A percentile compares a stretch with the other conserved stretches of the same genome.
These are phyloP conservation scores for Rhogogaster chlorosoma DNA, from an alignment of 2,888 invertebrate species.

Conservation along the genomic window DNA sequence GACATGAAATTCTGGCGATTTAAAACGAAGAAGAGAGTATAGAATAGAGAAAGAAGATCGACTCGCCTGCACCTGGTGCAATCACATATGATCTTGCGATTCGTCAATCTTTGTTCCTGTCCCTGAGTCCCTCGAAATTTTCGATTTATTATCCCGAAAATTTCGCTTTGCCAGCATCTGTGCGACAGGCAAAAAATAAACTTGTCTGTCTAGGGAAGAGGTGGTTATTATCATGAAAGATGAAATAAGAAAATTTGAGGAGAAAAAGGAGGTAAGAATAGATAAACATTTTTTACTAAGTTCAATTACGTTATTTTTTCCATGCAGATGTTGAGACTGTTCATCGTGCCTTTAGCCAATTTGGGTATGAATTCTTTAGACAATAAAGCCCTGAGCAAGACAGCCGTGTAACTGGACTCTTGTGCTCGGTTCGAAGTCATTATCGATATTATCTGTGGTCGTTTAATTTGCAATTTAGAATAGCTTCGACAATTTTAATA, in stretches of 20 bases:
- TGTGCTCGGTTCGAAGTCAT: constrained; percentile 59
- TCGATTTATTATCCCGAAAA: constrained; percentile 56
- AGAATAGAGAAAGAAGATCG: neutral
- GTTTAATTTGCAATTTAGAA: constrained; percentile 56
- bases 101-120: constrained; percentile 32
- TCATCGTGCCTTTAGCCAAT: constrained; percentile 55
- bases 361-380: constrained; percentile 57
- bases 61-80: constrained; percentile 62
- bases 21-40: too few relatives aligned
- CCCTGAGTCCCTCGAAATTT: constrained; percentile 51
- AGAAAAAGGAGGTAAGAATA: neutral
- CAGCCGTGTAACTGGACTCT: constrained; percentile 52
- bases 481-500: neutral
- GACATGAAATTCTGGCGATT: too few relatives aligned
- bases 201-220: neutral
- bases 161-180: constrained; percentile 57
- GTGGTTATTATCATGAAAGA: neutral
- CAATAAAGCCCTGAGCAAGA: constrained; percentile 55
- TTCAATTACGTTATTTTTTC: constrained; percentile 61
- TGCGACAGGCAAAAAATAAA: neutral
- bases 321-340: constrained; percentile 56
- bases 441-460: constrained; percentile 49
- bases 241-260: neutral
- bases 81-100: constrained; percentile 54
- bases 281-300: neutral